These are phyloP conservation scores for Tychaedon coryphoeus DNA, from an alignment of 2,113 vertebrate genomes.

Conservation along the genomic window DNA sequence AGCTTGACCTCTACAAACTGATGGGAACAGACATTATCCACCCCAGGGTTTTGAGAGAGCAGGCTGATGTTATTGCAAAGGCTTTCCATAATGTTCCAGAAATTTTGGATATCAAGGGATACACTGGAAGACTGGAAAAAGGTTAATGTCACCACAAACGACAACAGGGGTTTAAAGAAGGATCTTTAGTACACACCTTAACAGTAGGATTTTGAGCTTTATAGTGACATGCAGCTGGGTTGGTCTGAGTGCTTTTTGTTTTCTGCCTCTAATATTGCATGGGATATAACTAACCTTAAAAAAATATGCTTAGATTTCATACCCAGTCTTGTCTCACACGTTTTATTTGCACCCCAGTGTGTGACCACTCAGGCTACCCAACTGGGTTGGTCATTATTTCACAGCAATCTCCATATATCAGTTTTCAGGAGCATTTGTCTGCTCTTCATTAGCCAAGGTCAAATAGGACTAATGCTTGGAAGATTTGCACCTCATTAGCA, in stretches of 20 bases:
- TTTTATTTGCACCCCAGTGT: not conserved
- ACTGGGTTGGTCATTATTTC: not conserved
- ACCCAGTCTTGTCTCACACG: not conserved
- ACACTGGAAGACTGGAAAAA: not conserved
- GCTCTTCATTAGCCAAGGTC: constrained; percentile 43
- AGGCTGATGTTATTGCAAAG: not conserved
- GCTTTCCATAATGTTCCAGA: not conserved
- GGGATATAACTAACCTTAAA: not conserved
- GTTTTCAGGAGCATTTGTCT: not conserved
- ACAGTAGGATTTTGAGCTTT: not conserved
- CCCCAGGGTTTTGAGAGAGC: not conserved
- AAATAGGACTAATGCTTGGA: constrained; percentile 42
- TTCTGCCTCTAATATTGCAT: not conserved
- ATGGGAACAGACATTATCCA: not conserved
- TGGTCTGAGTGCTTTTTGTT: not conserved
- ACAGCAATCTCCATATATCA: not conserved
- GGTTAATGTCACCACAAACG: not conserved
- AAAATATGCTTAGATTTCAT: not conserved
- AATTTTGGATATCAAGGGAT: not conserved
- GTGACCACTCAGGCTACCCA: not conserved
- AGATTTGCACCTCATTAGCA: constrained; percentile 54
- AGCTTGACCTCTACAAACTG: not conserved
- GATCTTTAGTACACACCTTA: not conserved
- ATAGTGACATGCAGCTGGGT: rapidly evolving
- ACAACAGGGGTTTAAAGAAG: not conserved